Evolutionary conservation across 2,113 vertebrate species (phyloP).

Genomic region (Perca schrenkii): DNA sequence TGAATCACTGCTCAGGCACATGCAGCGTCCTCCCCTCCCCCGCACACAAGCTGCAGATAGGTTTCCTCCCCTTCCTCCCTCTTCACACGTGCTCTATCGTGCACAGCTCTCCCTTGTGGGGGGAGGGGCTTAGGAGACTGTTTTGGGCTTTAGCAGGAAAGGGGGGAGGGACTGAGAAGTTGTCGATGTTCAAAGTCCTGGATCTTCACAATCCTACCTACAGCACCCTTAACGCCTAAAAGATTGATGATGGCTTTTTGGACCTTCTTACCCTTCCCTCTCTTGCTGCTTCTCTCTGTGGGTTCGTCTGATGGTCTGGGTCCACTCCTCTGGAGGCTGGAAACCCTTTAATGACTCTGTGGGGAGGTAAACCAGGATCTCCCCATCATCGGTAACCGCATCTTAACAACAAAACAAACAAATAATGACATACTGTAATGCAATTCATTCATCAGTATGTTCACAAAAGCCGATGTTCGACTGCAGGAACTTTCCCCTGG

Average conservation of each 20-base stretch:
- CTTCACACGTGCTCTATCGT: too few species aligned
- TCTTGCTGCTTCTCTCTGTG: constrained; percentile 82
- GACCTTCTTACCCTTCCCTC: constrained; percentile 63
- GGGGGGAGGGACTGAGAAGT: too few species aligned
- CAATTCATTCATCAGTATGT: background rate
- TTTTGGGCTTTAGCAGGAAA: too few species aligned
- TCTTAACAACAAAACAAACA: constrained; percentile 74
- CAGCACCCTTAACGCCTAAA: background rate
- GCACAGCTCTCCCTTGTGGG: too few species aligned
- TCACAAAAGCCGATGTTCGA: background rate
- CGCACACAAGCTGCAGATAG: too few species aligned
- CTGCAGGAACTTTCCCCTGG: too few species aligned
- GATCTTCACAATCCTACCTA: too few species aligned
- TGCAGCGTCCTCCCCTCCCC: too few species aligned
- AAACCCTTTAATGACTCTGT: constrained; percentile 86
- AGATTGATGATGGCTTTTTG: background rate
- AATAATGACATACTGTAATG: background rate
- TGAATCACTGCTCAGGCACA: too few species aligned
- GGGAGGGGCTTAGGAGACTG: too few species aligned
- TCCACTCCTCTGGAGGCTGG: constrained; percentile 86
- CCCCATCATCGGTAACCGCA: constrained; percentile 89
- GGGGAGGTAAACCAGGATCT: constrained; percentile 91
- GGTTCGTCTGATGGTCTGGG: constrained; percentile 84
- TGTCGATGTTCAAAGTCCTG: too few species aligned
- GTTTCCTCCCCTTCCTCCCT: too few species aligned